phyloP scores from a whole-genome alignment of 2,113 vertebrate genomes.

The Chaetops frenatus region DNA sequence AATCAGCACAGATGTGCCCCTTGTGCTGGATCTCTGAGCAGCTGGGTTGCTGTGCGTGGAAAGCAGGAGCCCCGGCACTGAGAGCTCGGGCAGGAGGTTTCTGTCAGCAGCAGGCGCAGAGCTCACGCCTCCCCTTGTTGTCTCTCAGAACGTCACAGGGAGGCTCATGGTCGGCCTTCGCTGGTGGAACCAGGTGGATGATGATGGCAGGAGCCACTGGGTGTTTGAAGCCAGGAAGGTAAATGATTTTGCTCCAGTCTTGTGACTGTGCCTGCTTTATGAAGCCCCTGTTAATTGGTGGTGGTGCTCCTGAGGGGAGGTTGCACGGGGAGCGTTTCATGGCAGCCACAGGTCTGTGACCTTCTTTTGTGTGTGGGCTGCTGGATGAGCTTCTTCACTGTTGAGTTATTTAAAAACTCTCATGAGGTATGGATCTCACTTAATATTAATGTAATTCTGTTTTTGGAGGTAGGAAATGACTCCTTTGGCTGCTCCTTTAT shows the following conservation, averaged over 20 bases:
- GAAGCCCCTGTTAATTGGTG: background rate
- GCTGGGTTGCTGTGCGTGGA: accelerated
- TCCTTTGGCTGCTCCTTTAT: background rate
- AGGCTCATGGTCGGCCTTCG: conserved; percentile 90
- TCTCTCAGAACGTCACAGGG: conserved; percentile 87
- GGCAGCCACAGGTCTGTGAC: background rate
- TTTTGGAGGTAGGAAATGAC: background rate
- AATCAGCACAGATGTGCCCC: background rate
- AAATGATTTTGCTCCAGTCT: background rate
- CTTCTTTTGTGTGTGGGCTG: background rate
- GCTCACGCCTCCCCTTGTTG: background rate
- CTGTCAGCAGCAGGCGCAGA: background rate
- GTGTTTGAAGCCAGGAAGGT: conserved; percentile 94
- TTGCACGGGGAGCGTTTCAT: accelerated
- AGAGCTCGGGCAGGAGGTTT: background rate
- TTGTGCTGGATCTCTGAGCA: background rate
- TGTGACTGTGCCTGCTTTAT: background rate
- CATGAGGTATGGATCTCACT: background rate
- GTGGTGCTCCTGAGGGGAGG: background rate
- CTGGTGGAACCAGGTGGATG: conserved; percentile 98
- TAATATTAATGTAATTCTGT: background rate
- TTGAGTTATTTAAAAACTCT: background rate
- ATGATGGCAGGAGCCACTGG: conserved; percentile 92
- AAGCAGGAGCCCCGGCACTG: background rate
- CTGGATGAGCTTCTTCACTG: background rate